Base-by-base conservation (phyloP, 30 jellyfish, hydroid and myxozoan species). In the Aurelia aurita complex sp. Pacific region DNA sequence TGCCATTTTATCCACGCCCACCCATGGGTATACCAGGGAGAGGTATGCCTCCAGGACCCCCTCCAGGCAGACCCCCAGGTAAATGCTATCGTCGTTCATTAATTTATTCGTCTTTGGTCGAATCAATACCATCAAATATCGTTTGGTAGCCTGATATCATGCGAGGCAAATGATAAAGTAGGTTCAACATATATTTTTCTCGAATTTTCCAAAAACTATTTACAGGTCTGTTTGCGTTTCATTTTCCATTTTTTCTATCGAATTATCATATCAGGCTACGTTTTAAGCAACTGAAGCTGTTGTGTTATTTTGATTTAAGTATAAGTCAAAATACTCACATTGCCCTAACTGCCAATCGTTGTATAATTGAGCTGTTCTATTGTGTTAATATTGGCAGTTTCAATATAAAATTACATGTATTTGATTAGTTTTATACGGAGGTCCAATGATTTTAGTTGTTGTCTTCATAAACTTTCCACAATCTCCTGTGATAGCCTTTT, bases 11-110 rank as follows among this genome's bases (percentile, higher is more conserved):
- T 61, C 98, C 94, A n/a, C 73, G 98, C 29, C 96, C 96, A 11
- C 96, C 96, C 40, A 65, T 88, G 23, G 93, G 92, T 3, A 89
- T 64, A 70, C 94, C 98, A 29, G 88, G 95, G 52, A 67, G 96
- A 69, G 81, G 83, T 38, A 88, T 88, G 97, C 98, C 98, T 8
- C 98, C 98, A 15, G 97, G 98, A 5, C 97, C 98, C 59, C 98
- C 98, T 9, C 98, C 98, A 2, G 98, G 98, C 13, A 43, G 96
- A 52, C 98, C 93, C 54, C 97, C 93, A 67, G 97, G 97, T 88
- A 42, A 13, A 62, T 9, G 8, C 52, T 9, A 3, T 40, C 6
- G 4, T 40, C 52, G 10, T 40, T 40, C 6, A 40, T 40, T 40
- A 9, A 40, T 3, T 40, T 9, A 40, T 40, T 40, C 52, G 52